These are phyloP conservation scores for Connochaetes taurinus DNA, from an alignment of 2,113 vertebrate genomes.

Conservation along the genomic window DNA sequence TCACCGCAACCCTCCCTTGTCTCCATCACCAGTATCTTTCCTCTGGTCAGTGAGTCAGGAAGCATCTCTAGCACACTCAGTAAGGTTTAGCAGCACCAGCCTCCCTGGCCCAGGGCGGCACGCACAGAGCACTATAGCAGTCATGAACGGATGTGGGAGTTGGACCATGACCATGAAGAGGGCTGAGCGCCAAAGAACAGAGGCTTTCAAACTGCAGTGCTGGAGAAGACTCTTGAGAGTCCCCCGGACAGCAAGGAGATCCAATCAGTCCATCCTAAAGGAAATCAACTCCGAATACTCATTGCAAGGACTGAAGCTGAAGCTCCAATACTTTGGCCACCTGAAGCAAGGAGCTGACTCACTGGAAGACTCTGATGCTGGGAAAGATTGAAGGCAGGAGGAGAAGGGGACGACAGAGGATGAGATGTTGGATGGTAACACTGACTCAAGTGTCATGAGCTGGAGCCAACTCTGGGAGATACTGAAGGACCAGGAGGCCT, in stretches of 20 bases:
- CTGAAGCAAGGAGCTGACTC: neutral
- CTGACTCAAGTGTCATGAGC: neutral
- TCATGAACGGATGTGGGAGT: neutral
- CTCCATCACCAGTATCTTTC: neutral
- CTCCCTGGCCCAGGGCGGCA: neutral
- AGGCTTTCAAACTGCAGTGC: neutral
- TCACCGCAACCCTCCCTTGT: neutral
- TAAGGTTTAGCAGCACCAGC: neutral
- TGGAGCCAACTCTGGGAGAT: neutral
- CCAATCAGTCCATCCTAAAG: neutral
- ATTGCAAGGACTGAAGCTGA: neutral
- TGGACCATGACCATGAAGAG: neutral
- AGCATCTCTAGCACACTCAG: neutral
- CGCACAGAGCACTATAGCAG: neutral
- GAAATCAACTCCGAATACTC: neutral
- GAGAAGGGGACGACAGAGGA: neutral
- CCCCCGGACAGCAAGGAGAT: neutral
- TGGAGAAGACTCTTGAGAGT: neutral
- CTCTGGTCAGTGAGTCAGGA: neutral
- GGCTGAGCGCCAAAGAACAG: neutral
- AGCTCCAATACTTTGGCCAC: neutral
- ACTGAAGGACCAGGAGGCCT: neutral
- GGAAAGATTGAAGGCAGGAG: neutral
- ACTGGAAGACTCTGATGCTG: neutral
- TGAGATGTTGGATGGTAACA: neutral